Conservation (phyloP, 2,888 invertebrate species). For the Drosophila gaucha region DNA sequence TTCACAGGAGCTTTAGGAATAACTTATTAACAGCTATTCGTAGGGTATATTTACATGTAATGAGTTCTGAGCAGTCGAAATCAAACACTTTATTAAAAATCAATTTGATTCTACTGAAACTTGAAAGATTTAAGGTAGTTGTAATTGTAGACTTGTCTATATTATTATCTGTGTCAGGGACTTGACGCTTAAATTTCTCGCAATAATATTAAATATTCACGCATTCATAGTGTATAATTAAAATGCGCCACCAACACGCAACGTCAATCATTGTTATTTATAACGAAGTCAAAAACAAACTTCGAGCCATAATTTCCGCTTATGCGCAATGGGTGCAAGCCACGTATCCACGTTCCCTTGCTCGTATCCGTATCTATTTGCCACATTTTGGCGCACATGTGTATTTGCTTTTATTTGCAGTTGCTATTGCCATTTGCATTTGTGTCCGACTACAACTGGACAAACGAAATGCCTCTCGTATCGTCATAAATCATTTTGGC, state of each 20-base stretch:
- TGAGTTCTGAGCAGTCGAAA: background rate
- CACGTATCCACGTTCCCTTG: conserved; percentile 4
- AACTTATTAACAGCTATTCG: too few species aligned
- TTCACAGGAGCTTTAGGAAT: too few species aligned
- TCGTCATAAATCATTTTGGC: conserved; percentile 72
- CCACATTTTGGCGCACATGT: conserved; percentile 12
- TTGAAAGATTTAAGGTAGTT: background rate
- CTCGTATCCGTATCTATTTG: conserved; percentile 27
- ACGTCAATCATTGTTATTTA: conserved; percentile 72
- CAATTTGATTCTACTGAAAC: background rate
- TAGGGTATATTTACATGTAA: background rate
- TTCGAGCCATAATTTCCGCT: conserved; percentile 71
- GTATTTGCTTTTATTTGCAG: conserved; percentile 29
- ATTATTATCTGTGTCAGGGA: conserved; percentile 1
- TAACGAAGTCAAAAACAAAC: conserved; percentile 49
- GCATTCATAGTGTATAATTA: conserved; percentile 34
- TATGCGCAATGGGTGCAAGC: conserved; percentile 40
- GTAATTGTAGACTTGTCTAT: background rate
- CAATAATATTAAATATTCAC: conserved; percentile 34
- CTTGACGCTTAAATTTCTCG: conserved; percentile 2
- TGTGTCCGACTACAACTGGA: conserved; percentile 34
- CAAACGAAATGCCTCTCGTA: conserved; percentile 45
- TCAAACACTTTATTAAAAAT: background rate
- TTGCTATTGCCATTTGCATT: conserved; percentile 49
- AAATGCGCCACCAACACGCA: conserved; percentile 37